Conservation (phyloP, 2,888 invertebrate species). For the Macrophya alboannulata region DNA sequence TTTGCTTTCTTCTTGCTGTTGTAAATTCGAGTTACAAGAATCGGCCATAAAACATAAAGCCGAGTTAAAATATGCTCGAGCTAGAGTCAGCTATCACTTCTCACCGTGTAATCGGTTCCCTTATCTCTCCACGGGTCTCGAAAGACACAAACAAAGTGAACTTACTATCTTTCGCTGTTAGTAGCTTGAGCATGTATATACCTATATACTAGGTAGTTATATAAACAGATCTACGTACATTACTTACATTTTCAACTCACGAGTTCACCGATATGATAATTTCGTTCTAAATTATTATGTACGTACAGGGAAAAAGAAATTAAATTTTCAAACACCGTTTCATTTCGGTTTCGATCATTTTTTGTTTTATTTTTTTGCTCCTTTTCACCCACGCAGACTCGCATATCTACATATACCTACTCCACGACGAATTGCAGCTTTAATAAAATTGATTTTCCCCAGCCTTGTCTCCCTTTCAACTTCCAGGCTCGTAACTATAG, state of each 20-base stretch:
- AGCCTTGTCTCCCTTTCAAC: neutral
- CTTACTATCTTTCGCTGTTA: neutral
- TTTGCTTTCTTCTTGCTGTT: neutral
- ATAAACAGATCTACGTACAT: neutral
- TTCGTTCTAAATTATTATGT: neutral
- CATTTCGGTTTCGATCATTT: neutral
- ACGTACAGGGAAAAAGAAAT: no score
- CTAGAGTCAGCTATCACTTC: neutral
- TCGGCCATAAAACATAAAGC: neutral
- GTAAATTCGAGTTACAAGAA: neutral
- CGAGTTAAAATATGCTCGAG: neutral
- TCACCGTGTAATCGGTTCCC: neutral
- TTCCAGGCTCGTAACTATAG: neutral
- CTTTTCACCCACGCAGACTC: neutral
- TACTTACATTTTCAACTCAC: neutral
- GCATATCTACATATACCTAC: no score
- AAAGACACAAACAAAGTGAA: conserved; percentile 10
- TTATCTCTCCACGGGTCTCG: neutral
- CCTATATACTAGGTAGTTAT: neutral
- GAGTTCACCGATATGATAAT: neutral
- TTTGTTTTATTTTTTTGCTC: neutral
- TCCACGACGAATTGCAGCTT: conserved; percentile 8
- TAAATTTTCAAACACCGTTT: neutral
- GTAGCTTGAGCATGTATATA: no score
- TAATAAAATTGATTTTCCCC: conserved; percentile 29